These are phyloP conservation scores for Callopanchax toddi DNA, from an alignment of 2,113 vertebrate genomes.

Conservation along the genomic window DNA sequence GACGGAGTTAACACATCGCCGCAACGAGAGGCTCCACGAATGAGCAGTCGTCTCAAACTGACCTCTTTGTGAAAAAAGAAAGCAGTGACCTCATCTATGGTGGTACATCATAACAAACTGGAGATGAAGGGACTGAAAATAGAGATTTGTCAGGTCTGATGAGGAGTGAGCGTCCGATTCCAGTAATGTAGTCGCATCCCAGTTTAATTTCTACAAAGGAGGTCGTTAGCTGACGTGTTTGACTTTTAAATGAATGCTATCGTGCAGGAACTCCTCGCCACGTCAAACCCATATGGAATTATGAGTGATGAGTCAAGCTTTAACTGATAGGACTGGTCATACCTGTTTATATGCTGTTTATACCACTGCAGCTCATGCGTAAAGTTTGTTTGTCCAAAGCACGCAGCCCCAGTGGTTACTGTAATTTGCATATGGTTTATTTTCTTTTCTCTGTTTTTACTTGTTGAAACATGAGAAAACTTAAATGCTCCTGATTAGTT, in stretches of 20 bases:
- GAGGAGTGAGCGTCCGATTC: background rate
- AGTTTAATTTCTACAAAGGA: conserved; percentile 26
- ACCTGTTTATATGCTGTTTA: conserved; percentile 69
- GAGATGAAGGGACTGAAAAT: conserved; percentile 39
- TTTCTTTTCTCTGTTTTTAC: conserved; percentile 13
- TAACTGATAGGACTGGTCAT: conserved; percentile 60
- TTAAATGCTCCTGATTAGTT: too few species aligned
- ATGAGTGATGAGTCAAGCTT: conserved; percentile 64
- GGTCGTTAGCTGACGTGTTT: conserved; percentile 61
- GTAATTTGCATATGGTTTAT: conserved; percentile 31
- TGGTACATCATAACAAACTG: conserved; percentile 27
- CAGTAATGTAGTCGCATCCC: conserved; percentile 8
- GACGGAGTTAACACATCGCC: conserved; percentile 35
- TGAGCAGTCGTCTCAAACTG: conserved; percentile 40
- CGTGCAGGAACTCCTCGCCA: conserved; percentile 23
- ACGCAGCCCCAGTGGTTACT: conserved; percentile 10
- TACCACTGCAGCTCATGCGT: conserved; percentile 32
- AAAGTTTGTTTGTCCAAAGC: conserved; percentile 37
- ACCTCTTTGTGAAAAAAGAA: conserved; percentile 49
- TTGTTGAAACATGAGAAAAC: too few species aligned
- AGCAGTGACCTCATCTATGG: conserved; percentile 55
- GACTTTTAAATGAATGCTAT: conserved; percentile 54
- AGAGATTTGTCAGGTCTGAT: conserved; percentile 25
- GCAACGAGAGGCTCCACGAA: conserved; percentile 11
- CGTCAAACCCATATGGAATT: conserved; percentile 49